Base-by-base conservation (phyloP, 1,140 invertebrate species). In the Trachymyrmex septentrionalis region DNA sequence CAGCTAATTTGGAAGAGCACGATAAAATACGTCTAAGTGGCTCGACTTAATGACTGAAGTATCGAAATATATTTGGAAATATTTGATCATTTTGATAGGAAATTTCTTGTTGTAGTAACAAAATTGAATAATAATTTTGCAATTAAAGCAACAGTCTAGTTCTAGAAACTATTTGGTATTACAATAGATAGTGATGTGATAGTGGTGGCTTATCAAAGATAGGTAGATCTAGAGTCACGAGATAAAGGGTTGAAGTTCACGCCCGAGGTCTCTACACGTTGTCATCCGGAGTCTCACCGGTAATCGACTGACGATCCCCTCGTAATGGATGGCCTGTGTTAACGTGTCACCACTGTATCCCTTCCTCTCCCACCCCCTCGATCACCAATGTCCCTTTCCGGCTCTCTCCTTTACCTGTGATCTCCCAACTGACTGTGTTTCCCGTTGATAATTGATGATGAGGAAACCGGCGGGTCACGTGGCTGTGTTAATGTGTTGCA, bases 401-500 rank as follows among this genome's bases (percentile, higher is more conserved):
- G 2, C 3, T 16, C 7, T 21, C 6, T 38, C 73, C 9, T 5
- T 30, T 6, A 34, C n/a, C 72, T 27, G 16, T 61, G 34, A 16
- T 30, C 19, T 57, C 53, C 6, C 14, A 12, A 44, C 76, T 30
- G 76, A 78, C 69, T 61, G 27, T 84, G 9, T 38, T 84, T 84
- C 10, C 69, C 55, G 38, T 61, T 84, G 69, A 84, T 84, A 84
- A 84, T 75, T 84, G 80, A 61, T 82, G 85, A 82, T 82, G 87
- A 91, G 89, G 89, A 91, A 91, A 89, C 72, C 89, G 86, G 85
- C 90, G 94, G 94, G 94, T 95, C 92, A 94, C 94, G 93, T 94
- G 93, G 93, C 90, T 94, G 92, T 95, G 92, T 95, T 95, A 91
- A 93, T 93, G 92, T 95, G 95, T 95, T 95, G 93, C 94, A 95